Percentiles rank a stretch among this genome's conserved stretches.
phyloP scores from a whole-genome alignment of 2,113 vertebrate genomes.

The Coregonus clupeaformis region DNA sequence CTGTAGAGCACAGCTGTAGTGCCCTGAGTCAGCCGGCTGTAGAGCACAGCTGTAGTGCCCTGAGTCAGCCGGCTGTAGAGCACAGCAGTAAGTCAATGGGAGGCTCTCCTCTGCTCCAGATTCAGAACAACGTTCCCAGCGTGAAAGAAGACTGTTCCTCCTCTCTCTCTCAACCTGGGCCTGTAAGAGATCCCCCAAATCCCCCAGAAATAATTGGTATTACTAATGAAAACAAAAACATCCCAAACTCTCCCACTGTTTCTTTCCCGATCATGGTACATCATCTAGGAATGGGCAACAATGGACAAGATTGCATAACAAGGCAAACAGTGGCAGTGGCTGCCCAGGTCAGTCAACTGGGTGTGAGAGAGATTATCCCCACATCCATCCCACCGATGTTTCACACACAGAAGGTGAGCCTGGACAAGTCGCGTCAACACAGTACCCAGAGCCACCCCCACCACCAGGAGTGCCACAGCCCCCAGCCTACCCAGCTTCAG shows the following conservation, averaged over 20 bases:
- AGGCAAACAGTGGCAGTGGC: slow-evolving; percentile 28
- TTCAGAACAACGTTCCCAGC: slow-evolving; percentile 21
- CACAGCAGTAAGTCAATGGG: slow-evolving; percentile 5
- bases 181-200: background rate
- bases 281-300: background rate
- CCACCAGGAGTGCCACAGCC: too few relatives aligned
- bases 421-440: slow-evolving; percentile 66
- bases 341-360: slow-evolving; percentile 60
- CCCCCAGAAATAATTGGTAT: slow-evolving; percentile 1
- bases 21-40: slow-evolving; percentile 19
- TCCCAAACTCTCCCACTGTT: too few relatives aligned
- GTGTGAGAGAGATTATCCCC: slow-evolving; percentile 57
- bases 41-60: background rate
- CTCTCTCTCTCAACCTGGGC: background rate
- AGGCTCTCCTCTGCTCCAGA: slow-evolving; percentile 16
- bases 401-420: slow-evolving; percentile 50
- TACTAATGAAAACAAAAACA: slow-evolving; percentile 18
- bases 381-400: too few relatives aligned
- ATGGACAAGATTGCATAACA: slow-evolving; percentile 35
- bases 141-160: background rate
- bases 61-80: slow-evolving; percentile 21
- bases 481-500: slow-evolving; percentile 32
- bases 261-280: background rate
- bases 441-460: slow-evolving; percentile 43
- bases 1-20: background rate